Percentiles rank a stretch among this genome's conserved stretches.
Conservation (phyloP, 1,140 invertebrate species). For the Bombyx mori region DNA sequence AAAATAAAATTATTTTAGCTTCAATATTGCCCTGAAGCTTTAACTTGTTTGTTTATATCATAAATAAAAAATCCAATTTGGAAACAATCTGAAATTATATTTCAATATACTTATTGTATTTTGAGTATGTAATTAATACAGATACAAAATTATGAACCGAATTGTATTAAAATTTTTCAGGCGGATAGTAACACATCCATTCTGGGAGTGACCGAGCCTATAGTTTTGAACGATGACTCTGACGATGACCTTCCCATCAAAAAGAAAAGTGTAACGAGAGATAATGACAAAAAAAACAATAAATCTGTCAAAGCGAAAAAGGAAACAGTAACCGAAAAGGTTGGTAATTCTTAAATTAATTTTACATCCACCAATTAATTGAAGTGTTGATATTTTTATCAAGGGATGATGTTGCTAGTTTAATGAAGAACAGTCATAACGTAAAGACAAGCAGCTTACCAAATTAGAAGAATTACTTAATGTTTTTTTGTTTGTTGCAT, state of each 20-base stretch:
- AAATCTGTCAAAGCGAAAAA: background rate
- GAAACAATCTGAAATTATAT: too few relatives aligned
- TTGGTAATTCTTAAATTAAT: background rate
- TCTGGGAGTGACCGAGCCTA: constrained; percentile 49
- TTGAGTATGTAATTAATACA: too few relatives aligned
- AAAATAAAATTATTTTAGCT: background rate
- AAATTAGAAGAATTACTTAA: too few relatives aligned
- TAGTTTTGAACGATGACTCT: constrained; percentile 35
- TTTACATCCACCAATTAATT: background rate
- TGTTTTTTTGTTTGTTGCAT: too few relatives aligned
- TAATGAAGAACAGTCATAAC: too few relatives aligned
- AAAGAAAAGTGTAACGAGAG: constrained; percentile 14
- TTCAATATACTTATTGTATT: too few relatives aligned
- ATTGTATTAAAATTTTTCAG: too few relatives aligned
- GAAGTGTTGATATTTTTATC: too few relatives aligned
- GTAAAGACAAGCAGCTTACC: too few relatives aligned
- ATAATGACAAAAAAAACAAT: constrained; percentile 15
- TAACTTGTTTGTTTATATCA: background rate
- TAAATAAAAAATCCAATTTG: too few relatives aligned
- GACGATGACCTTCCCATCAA: constrained; percentile 29
- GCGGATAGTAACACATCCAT: constrained; percentile 39
- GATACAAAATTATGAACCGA: too few relatives aligned
- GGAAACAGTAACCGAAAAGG: background rate
- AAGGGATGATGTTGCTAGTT: too few relatives aligned
- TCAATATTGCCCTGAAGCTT: background rate